Evolutionary conservation across 2,888 invertebrate species (phyloP).

Genomic region (Chrysodeixis includens): DNA sequence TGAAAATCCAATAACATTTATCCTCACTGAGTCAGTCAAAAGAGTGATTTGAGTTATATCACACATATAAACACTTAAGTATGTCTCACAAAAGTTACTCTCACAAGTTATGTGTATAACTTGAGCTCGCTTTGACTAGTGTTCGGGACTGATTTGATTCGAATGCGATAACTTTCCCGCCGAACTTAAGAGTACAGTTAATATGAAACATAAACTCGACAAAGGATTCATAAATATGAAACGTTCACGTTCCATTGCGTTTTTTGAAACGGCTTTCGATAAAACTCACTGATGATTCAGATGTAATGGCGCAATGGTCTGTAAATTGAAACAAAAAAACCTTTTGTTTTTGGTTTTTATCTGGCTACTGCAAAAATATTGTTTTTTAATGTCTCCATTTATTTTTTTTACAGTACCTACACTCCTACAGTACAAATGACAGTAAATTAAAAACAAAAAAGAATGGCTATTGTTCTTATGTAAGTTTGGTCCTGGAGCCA

Average conservation of each 20-base stretch:
- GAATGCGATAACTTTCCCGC: constrained; percentile 34
- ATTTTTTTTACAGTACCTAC: too few species aligned
- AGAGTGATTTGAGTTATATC: neutral
- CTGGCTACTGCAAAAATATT: constrained; percentile 8
- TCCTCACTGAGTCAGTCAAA: neutral
- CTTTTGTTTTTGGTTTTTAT: constrained; percentile 21
- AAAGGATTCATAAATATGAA: constrained; percentile 43
- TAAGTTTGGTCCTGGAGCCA: too few species aligned
- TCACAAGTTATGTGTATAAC: neutral
- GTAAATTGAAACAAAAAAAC: constrained; percentile 40
- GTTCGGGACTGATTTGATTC: constrained; percentile 40
- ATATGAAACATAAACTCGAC: constrained; percentile 41
- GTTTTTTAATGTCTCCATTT: constrained; percentile 14
- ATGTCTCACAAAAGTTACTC: neutral
- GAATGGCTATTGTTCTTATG: too few species aligned
- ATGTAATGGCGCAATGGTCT: constrained; percentile 42
- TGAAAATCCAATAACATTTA: neutral
- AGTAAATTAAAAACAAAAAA: neutral
- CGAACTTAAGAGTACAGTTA: constrained; percentile 37
- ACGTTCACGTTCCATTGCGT: constrained; percentile 45
- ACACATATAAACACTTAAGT: neutral
- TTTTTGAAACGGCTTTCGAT: constrained; percentile 44
- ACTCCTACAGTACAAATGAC: neutral
- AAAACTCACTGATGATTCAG: constrained; percentile 38
- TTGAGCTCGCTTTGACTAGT: constrained; percentile 14